A percentile compares a stretch with the other conserved stretches of the same genome.
phyloP scores from a whole-genome alignment of 1,140 invertebrate species.

The Maconellicoccus hirsutus region DNA sequence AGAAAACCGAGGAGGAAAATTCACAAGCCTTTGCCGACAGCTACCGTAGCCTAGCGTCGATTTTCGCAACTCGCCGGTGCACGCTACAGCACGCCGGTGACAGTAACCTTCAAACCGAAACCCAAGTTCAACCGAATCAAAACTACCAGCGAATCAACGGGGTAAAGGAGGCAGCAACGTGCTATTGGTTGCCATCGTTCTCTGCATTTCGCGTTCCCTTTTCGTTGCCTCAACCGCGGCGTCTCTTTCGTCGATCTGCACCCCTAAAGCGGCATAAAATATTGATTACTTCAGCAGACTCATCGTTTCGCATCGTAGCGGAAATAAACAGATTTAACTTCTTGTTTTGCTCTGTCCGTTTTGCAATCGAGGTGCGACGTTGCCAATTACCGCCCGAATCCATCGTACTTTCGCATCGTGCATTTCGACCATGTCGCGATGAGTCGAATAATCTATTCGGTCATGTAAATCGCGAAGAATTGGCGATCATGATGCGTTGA shows the following conservation, averaged over 20 bases:
- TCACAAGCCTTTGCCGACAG: background rate
- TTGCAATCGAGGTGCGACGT: constrained; percentile 9
- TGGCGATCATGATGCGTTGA: no score
- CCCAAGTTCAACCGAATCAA: constrained; percentile 12
- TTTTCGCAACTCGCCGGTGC: background rate
- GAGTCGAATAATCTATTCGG: no score
- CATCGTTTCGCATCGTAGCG: constrained; percentile 20
- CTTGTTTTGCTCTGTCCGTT: constrained; percentile 17
- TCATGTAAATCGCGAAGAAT: no score
- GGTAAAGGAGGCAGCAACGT: constrained; percentile 18
- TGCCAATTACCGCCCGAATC: constrained; percentile 4
- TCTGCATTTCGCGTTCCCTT: constrained; percentile 9
- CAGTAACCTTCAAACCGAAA: constrained; percentile 18
- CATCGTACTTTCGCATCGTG: no score
- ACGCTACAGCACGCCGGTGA: background rate
- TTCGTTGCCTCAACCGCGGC: background rate
- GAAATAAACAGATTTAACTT: constrained; percentile 22
- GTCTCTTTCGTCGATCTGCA: background rate
- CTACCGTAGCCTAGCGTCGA: background rate
- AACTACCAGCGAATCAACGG: constrained; percentile 20
- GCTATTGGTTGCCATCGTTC: background rate
- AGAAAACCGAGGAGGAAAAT: background rate
- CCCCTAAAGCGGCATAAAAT: constrained; percentile 10
- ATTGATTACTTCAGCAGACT: constrained; percentile 21
- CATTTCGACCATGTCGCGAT: no score